Base-by-base conservation (phyloP, 2,797 vertebrate species). In the Mormyrus proboscirostris region DNA sequence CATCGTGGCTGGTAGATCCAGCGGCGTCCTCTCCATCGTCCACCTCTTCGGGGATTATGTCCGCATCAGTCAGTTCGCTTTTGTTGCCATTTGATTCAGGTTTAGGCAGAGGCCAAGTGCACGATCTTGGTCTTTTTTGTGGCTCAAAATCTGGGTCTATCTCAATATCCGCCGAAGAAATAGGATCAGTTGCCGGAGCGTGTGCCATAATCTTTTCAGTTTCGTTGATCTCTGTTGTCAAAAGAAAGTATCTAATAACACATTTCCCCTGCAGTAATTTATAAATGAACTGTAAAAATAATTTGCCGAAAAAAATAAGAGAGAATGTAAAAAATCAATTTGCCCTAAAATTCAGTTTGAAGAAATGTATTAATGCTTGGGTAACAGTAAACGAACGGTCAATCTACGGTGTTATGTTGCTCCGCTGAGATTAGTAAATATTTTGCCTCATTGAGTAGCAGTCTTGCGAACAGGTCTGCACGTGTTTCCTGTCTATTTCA, bases 91-190 rank as follows among this genome's bases (percentile, higher is more conserved):
- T 96, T 53, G 95, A 97, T 91, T 96, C 98, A 25, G 98, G 98
- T 94, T 97, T 96, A 92, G 98, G 98, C 94, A 98, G 95, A 89
- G 98, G 98, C 98, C 98, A 99, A 87, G 98, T 99, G 96, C 98
- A 99, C 47, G 98, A 99, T 62, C 98, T 96, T 9, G 98, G 98
- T 91, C 98, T 97, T 94, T 98, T 99, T 94, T 98, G 97, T 83
- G 98, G 98, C 95, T 99, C 98, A 93, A 99, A 99, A 93, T 99
- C 98, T 51, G 98, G 98, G 92, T 99, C 98, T 91, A 99, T 97
- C 88, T 99, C 97, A 82, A 98, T 95, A 93, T 97, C 97, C 86
- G 93, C 92, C 2, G 94, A 93, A 25, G 94, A 95, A 59, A 95
- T 93, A 4, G 95, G 94, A 88, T 95, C 95, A 62, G 94, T 90